Percentiles rank a stretch among this genome's conserved stretches.
Evolutionary conservation across 2,888 invertebrate species (phyloP).

Genomic region (Drosophila pseudotalamancana): DNA sequence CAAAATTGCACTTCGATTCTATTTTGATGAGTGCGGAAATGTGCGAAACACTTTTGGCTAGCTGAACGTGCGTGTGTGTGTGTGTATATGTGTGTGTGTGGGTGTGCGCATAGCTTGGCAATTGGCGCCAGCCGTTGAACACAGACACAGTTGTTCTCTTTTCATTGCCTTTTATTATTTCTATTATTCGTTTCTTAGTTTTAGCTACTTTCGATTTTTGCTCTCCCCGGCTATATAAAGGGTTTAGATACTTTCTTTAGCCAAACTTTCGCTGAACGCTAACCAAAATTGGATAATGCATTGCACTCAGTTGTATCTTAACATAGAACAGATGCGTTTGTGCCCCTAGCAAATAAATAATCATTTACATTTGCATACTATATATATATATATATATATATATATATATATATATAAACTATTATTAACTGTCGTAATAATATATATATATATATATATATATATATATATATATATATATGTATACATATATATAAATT

Average conservation of each 20-base stretch:
- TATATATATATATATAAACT: not conserved
- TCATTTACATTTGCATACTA: constrained; percentile 5
- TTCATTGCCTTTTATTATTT: constrained; percentile 5
- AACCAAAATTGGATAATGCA: constrained; percentile 47
- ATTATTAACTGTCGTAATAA: too few relatives aligned
- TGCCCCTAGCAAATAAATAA: constrained; percentile 35
- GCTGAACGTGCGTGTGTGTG: constrained; percentile 17
- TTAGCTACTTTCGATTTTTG: constrained; percentile 64
- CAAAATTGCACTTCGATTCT: constrained; percentile 51
- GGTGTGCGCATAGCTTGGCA: constrained; percentile 13
- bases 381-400: too few relatives aligned
- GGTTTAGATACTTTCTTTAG: constrained; percentile 15
- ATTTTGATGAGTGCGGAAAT: constrained; percentile 74
- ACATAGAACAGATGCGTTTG: constrained; percentile 35
- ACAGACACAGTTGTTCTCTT: constrained; percentile 47
- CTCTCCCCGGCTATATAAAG: constrained; percentile 17
- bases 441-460: constrained; percentile 7
- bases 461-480: too few relatives aligned
- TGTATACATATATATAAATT: not conserved
- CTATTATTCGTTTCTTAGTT: constrained; percentile 26
- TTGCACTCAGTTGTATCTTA: not conserved
- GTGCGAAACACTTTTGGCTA: constrained; percentile 64
- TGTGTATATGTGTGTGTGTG: constrained; percentile 18
- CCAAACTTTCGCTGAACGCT: constrained; percentile 38
- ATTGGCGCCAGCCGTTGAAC: constrained; percentile 58